phyloP scores from a whole-genome alignment of 1,140 invertebrate species.

The Lordiphosa stackelbergi region DNA sequence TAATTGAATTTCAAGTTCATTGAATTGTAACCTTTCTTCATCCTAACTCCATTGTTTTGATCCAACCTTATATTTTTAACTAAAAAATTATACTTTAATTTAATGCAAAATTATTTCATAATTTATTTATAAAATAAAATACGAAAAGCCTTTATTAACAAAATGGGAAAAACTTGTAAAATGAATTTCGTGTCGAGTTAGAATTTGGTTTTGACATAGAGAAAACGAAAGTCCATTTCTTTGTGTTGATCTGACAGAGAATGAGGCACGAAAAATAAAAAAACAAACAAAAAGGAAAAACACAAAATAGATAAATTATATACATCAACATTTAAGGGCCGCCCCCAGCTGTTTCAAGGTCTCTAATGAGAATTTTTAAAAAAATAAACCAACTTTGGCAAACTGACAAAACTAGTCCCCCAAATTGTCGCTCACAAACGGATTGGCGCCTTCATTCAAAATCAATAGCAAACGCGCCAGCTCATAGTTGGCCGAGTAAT shows the following conservation, averaged over 20 bases:
- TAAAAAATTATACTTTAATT: constrained; percentile 5
- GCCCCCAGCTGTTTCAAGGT: constrained; percentile 50
- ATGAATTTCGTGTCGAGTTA: constrained; percentile 35
- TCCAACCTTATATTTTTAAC: constrained; percentile 2
- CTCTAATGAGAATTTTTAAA: constrained; percentile 60
- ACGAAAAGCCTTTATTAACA: no score
- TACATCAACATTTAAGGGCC: not conserved
- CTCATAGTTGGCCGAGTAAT: constrained; percentile 48
- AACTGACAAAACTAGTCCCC: constrained; percentile 26
- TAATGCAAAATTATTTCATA: not conserved
- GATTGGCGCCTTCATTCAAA: constrained; percentile 56
- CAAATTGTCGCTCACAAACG: constrained; percentile 47
- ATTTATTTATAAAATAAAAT: no score
- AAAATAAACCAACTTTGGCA: no score
- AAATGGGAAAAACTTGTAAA: constrained; percentile 6
- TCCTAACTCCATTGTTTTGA: not conserved
- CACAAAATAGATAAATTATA: constrained; percentile 12
- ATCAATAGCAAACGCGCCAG: constrained; percentile 60
- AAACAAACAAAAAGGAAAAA: constrained; percentile 27
- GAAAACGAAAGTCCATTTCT: constrained; percentile 69
- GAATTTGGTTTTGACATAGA: constrained; percentile 63
- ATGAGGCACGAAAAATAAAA: constrained; percentile 24
- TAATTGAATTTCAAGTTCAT: no score
- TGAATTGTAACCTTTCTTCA: no score
- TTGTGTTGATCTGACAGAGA: constrained; percentile 49